phyloP scores from a whole-genome alignment of 2,113 vertebrate species.

The Crypturellus undulatus region DNA sequence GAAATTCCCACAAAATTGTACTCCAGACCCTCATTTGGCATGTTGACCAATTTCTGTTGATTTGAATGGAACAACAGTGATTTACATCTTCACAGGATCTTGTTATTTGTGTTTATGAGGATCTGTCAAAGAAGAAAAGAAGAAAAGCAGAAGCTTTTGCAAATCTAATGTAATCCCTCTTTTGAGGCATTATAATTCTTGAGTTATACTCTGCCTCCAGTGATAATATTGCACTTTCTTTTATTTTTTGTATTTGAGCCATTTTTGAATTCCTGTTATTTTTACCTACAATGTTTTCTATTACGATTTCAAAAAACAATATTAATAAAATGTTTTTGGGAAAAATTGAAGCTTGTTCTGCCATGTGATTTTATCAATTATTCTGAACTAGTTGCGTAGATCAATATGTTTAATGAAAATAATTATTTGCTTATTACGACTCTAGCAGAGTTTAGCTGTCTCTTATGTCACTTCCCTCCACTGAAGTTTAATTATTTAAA shows the following conservation, averaged over 20 bases:
- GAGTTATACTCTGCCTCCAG: neutral
- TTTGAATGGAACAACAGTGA: neutral
- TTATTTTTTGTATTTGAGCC: conserved; percentile 23
- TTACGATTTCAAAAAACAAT: neutral
- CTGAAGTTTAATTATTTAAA: neutral
- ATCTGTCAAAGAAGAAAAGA: neutral
- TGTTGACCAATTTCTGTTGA: neutral
- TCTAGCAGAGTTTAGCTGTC: conserved; percentile 2
- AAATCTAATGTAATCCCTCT: neutral
- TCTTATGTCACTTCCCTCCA: neutral
- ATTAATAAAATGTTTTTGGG: conserved; percentile 16
- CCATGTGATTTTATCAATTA: neutral
- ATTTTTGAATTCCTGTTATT: conserved; percentile 8
- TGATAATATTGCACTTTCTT: conserved; percentile 15
- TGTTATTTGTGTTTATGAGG: neutral
- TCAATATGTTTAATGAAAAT: neutral
- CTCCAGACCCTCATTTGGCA: neutral
- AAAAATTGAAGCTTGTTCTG: neutral
- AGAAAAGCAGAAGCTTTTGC: neutral
- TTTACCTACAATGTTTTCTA: conserved; percentile 24
- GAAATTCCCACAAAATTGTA: neutral
- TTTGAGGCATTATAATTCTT: conserved; percentile 9
- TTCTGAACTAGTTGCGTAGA: neutral
- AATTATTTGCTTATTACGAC: conserved; percentile 18
- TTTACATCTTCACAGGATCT: neutral